Evolutionary conservation across 2,797 vertebrate genomes (phyloP), one percentile per base, ranked within the genome.

Genomic region (Helostoma temminkii): DNA sequence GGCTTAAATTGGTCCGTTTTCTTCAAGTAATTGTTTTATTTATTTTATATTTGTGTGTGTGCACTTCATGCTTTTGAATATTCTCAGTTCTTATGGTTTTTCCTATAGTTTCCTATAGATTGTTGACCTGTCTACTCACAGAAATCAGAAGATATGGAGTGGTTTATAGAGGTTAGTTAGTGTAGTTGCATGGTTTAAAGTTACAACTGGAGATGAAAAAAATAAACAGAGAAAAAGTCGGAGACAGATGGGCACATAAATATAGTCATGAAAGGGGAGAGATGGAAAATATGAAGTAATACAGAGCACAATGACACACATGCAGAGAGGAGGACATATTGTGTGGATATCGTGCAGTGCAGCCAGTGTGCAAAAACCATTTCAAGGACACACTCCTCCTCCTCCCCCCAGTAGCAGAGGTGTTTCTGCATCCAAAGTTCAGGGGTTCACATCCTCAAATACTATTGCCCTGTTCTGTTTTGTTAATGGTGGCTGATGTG

Each of bases 391-490:
- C 26, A 0, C 18, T 15, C 34, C 55, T 66, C 45, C 57, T 76
- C 62, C 55, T 66, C 45, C 57, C 75, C 62, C 11, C 59, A 30
- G 61, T 55, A 41, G 45, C 59, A 50, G 65, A 64, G 48, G 68
- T 45, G 74, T 59, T 71, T 74, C 57, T 61, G 45, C 45, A 36
- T 57, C 42, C 34, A 22, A 30, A 71, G 74, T 81, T 85, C 76
- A 82, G 22, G 57, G 45, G 86, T 72, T 88, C 69, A 74, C 6
- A 57, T 81, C 84, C 75, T 88, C 58, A 43, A 79, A 64, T 71
- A 66, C 30, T 53, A 28, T 52, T 42, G 52, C 34, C n/a, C 48
- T 15, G 36, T 32, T 52, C 61, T 52, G 34, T 69, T 80, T 46
- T 49, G 64, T 73, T 52, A 28, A 28, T 43, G 28, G 68, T 43